Evolutionary conservation across 2,888 invertebrate genomes (phyloP).

Genomic region (Auanema freiburgensis): DNA sequence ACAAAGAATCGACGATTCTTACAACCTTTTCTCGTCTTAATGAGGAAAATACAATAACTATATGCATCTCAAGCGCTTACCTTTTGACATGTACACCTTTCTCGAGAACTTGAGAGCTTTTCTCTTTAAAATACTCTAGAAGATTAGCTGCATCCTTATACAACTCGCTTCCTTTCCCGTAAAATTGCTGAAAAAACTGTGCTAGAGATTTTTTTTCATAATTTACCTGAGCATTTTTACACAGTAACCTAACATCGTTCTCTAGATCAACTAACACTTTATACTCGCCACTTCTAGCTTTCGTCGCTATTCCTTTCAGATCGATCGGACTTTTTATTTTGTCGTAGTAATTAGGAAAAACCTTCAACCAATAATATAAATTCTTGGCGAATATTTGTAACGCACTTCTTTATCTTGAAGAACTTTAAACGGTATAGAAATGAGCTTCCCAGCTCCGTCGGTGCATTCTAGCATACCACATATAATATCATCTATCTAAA

Average conservation of each 20-base stretch:
- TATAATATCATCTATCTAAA: slow-evolving; percentile 78
- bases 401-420: slow-evolving; percentile 82
- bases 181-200: slow-evolving; percentile 71
- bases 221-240: slow-evolving; percentile 82
- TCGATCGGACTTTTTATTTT: slow-evolving; percentile 93
- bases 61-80: too few species aligned
- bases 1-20: slow-evolving; percentile 50
- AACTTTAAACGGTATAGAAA: slow-evolving; percentile 85
- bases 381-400: too few species aligned
- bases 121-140: slow-evolving; percentile 71
- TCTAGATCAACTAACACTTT: slow-evolving; percentile 80
- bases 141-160: slow-evolving; percentile 87
- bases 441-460: slow-evolving; percentile 77
- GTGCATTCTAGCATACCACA: slow-evolving; percentile 84
- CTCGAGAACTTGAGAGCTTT: slow-evolving; percentile 32
- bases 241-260: slow-evolving; percentile 84
- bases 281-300: slow-evolving; percentile 77
- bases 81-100: slow-evolving; percentile 36
- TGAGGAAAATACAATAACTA: not conserved
- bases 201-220: not conserved
- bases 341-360: slow-evolving; percentile 92
- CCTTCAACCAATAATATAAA: too few species aligned
- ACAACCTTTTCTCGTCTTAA: slow-evolving; percentile 34
- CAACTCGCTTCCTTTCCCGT: slow-evolving; percentile 92
- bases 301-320: slow-evolving; percentile 85